Conservation (phyloP, 2,113 vertebrate genomes). For the Daubentonia madagascariensis region DNA sequence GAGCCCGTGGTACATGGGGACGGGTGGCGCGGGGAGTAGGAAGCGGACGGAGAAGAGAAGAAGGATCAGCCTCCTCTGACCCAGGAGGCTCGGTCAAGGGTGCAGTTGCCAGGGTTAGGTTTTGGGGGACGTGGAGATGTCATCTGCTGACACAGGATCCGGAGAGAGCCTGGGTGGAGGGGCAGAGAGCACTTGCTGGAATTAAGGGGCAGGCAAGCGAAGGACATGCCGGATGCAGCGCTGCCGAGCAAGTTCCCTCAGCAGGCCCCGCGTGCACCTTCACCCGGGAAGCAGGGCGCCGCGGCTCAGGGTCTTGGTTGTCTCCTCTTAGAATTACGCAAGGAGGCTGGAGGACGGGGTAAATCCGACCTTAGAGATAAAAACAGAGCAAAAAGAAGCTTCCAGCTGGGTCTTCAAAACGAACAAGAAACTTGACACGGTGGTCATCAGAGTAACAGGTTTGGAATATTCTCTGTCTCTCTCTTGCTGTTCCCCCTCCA, state of each 20-base stretch:
- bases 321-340: rapidly evolving
- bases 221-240: neutral
- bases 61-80: rapidly evolving
- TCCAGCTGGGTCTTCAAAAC: neutral
- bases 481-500: rapidly evolving
- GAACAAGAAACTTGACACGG: rapidly evolving
- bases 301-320: rapidly evolving
- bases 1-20: neutral
- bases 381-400: rapidly evolving
- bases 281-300: too few species aligned
- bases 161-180: neutral
- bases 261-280: too few species aligned
- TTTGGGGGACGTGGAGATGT: neutral
- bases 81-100: too few species aligned
- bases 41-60: neutral
- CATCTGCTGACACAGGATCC: neutral
- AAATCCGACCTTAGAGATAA: too few species aligned
- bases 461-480: too few species aligned
- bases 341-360: neutral
- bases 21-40: neutral
- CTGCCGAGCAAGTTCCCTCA: too few species aligned
- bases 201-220: rapidly evolving
- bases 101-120: neutral
- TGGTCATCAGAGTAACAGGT: rapidly evolving
- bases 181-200: too few species aligned